Conservation (phyloP, 2,113 vertebrate genomes). For the Engraulis encrasicolus region DNA sequence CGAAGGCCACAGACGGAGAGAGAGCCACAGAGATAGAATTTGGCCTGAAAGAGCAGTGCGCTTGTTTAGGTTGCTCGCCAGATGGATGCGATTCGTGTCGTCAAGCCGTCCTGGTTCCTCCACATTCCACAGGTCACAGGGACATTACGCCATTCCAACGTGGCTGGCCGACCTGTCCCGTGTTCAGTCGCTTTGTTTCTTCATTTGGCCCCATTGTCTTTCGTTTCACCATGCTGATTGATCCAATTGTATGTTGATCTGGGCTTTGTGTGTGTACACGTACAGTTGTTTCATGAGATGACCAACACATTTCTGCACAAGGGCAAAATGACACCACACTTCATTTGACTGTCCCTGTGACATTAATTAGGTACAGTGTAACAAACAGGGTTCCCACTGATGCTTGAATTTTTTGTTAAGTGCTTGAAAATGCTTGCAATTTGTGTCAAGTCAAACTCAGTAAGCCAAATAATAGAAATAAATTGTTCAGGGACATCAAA, state of each 20-base stretch:
- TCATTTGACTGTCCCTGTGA: too few species aligned
- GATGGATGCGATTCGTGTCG: slow-evolving; percentile 39
- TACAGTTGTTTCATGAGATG: too few species aligned
- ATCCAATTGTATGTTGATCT: not conserved
- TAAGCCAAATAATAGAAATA: too few species aligned
- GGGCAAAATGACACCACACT: not conserved
- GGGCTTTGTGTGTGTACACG: not conserved
- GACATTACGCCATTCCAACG: not conserved
- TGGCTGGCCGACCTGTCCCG: not conserved
- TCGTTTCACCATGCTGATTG: not conserved
- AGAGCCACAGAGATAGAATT: not conserved
- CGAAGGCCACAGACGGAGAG: too few species aligned
- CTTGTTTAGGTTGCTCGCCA: slow-evolving; percentile 45
- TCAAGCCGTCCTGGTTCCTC: slow-evolving; percentile 53
- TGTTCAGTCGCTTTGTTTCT: not conserved
- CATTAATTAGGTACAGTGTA: too few species aligned
- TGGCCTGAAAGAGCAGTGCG: not conserved
- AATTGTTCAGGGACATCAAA: too few species aligned
- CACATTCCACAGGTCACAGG: slow-evolving; percentile 53
- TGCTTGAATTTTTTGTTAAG: too few species aligned
- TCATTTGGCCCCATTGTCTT: not conserved
- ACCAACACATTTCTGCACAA: not conserved
- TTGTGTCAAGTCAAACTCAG: too few species aligned
- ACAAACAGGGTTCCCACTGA: too few species aligned
- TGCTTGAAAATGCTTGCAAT: too few species aligned